phyloP scores from a whole-genome alignment of 2,888 invertebrate species.

The Agrochola litura region DNA sequence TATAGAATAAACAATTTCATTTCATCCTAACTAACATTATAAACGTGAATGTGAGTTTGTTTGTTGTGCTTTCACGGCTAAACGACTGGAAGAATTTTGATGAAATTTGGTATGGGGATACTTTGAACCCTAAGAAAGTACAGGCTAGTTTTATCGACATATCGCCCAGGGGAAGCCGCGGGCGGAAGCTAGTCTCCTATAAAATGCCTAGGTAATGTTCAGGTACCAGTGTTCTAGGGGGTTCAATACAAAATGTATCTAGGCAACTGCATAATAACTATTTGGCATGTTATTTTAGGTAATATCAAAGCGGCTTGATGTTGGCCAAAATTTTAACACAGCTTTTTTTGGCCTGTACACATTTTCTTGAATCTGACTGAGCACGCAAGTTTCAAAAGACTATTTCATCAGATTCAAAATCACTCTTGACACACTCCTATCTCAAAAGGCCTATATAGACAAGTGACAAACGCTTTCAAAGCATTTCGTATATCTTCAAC shows the following conservation, averaged over 20 bases:
- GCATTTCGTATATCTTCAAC: not conserved
- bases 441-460: not conserved
- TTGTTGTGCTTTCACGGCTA: too few relatives aligned
- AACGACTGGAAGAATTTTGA: too few relatives aligned
- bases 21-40: not conserved
- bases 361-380: not conserved
- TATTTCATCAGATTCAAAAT: not conserved
- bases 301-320: not conserved
- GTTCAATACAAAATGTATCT: constrained; percentile 9
- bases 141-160: too few relatives aligned
- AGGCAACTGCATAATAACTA: not conserved
- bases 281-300: not conserved
- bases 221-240: not conserved
- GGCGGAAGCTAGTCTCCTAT: too few relatives aligned
- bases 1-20: not conserved
- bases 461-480: not conserved
- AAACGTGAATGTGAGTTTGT: too few relatives aligned
- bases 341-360: fast-evolving
- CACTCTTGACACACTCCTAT: not conserved
- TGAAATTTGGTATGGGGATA: too few relatives aligned
- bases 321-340: not conserved
- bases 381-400: not conserved
- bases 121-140: too few relatives aligned
- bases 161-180: too few relatives aligned
- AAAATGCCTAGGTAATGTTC: not conserved